A percentile compares a stretch with the other conserved stretches of the same genome.
These are phyloP conservation scores for Muraenolepis orangiensis DNA, from an alignment of 2,797 vertebrate species.

Conservation along the genomic window DNA sequence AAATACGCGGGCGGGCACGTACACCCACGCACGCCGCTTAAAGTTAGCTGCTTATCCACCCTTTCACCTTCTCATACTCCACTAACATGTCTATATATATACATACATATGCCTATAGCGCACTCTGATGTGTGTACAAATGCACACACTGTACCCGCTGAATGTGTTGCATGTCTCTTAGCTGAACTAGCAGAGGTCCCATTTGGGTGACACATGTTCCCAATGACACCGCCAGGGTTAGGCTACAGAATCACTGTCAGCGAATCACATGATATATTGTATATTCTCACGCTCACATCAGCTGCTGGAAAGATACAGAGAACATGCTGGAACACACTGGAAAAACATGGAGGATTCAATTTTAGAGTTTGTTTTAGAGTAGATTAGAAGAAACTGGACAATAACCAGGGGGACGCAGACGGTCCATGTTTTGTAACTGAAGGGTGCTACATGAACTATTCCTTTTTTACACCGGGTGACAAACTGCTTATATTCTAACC, in stretches of 20 bases:
- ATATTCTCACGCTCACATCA: not conserved
- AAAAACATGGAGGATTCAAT: not conserved
- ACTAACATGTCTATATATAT: too few relatives aligned
- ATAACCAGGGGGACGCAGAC: not conserved
- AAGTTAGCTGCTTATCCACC: too few relatives aligned
- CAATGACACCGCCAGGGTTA: constrained; percentile 7
- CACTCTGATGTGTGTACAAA: not conserved
- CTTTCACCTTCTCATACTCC: not conserved
- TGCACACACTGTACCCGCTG: not conserved
- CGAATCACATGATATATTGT: constrained; percentile 5
- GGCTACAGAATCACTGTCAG: constrained; percentile 25
- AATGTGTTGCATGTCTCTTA: not conserved
- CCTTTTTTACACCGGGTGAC: not conserved
- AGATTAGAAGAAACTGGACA: not conserved
- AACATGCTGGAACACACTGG: not conserved
- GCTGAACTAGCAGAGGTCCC: constrained; percentile 25
- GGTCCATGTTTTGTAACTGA: not conserved
- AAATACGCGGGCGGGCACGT: too few relatives aligned
- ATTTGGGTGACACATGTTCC: constrained; percentile 31
- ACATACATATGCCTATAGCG: not conserved
- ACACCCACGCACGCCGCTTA: too few relatives aligned
- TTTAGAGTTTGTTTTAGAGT: too few relatives aligned
- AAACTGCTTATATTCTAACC: too few relatives aligned
- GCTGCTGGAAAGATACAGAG: not conserved
- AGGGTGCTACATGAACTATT: not conserved